These are phyloP conservation scores for Oncorhynchus masou DNA, from an alignment of 2,113 vertebrate genomes.

Conservation along the genomic window DNA sequence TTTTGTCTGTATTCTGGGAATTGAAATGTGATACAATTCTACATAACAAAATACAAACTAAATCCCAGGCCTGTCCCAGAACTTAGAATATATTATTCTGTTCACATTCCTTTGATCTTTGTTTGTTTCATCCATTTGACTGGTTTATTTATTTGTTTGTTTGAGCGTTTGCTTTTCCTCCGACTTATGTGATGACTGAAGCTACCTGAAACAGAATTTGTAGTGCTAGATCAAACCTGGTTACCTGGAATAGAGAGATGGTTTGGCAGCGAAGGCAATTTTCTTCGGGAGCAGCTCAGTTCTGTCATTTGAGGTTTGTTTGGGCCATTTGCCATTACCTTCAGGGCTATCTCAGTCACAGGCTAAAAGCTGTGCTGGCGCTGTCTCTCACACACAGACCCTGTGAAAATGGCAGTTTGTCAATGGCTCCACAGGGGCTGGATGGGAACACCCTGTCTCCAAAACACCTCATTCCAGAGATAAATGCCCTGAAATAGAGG, in stretches of 20 bases:
- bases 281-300: background rate
- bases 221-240: background rate
- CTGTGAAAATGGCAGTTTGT: background rate
- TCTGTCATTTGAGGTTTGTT: background rate
- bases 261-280: background rate
- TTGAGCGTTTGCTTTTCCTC: background rate
- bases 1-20: constrained; percentile 14
- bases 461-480: background rate
- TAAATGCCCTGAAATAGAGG: constrained; percentile 3
- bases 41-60: background rate
- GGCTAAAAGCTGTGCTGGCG: background rate
- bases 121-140: constrained; percentile 14
- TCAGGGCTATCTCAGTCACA: background rate
- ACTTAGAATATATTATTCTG: background rate
- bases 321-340: background rate
- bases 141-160: background rate
- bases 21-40: constrained; percentile 22
- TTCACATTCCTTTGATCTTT: constrained; percentile 19
- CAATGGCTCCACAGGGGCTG: background rate
- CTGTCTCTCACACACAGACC: background rate
- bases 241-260: background rate
- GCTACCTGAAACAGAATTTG: background rate
- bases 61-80: constrained; percentile 6
- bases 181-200: background rate
- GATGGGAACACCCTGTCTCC: background rate